Percentiles rank a stretch among this genome's conserved stretches.
These are phyloP conservation scores for Marronus borbonicus DNA, from an alignment of 2,888 invertebrate species.

Conservation along the genomic window DNA sequence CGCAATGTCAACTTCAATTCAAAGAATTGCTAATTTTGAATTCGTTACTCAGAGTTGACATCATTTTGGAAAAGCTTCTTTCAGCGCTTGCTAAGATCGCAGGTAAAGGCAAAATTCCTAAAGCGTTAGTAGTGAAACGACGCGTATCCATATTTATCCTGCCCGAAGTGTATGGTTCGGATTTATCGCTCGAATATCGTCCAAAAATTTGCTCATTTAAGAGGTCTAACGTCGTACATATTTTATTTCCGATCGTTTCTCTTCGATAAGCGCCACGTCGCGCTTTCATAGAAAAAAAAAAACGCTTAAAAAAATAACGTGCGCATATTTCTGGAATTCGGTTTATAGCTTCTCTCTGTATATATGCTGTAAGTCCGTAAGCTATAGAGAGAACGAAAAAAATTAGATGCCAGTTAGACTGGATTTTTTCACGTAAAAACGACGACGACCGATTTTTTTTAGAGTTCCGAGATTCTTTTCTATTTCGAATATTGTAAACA, in stretches of 20 bases:
- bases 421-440: not conserved
- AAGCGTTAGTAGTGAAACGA: no score
- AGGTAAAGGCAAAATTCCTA: no score
- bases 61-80: no score
- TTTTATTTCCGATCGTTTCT: not conserved
- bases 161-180: no score
- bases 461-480: slow-evolving; percentile 5
- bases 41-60: no score
- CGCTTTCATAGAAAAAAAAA: not conserved
- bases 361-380: not conserved
- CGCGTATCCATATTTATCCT: no score
- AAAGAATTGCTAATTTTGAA: no score
- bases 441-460: not conserved
- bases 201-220: not conserved
- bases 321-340: slow-evolving; percentile 23
- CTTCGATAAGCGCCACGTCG: slow-evolving; percentile 11
- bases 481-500: slow-evolving; percentile 7
- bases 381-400: not conserved
- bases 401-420: slow-evolving; percentile 14
- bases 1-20: no score
- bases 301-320: not conserved
- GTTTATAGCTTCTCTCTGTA: not conserved
- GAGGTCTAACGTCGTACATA: not conserved
- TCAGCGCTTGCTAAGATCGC: no score
- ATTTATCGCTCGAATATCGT: not conserved